A percentile compares a stretch with the other conserved stretches of the same genome.
These are phyloP conservation scores for Ctenopoma kingsleyae DNA, from an alignment of 2,797 vertebrate genomes.

Conservation along the genomic window DNA sequence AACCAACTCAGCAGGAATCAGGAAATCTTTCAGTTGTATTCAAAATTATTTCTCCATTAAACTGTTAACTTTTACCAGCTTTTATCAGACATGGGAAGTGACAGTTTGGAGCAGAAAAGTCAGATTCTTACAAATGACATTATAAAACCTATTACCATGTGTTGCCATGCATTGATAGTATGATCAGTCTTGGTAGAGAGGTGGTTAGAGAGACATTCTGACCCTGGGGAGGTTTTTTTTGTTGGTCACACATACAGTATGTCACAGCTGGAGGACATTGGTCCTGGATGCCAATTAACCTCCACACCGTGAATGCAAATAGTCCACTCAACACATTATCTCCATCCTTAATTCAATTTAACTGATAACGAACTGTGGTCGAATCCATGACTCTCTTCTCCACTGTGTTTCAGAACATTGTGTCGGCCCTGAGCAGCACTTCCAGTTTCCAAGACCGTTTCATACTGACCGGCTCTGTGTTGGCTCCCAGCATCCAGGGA, in stretches of 20 bases:
- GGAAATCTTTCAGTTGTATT: no score
- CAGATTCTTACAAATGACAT: background rate
- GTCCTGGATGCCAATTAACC: background rate
- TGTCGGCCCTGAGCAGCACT: conserved; percentile 49
- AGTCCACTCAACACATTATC: no score
- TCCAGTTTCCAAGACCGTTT: conserved; percentile 69
- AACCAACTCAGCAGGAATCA: no score
- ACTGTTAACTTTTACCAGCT: no score
- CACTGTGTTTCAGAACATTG: conserved; percentile 50
- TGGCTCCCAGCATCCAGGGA: conserved; percentile 78
- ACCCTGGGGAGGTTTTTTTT: no score
- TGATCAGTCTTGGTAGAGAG: conserved; percentile 46
- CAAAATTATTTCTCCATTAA: no score
- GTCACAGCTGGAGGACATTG: background rate
- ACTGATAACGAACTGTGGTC: background rate
- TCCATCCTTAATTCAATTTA: background rate
- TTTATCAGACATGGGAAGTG: background rate
- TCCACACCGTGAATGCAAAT: no score
- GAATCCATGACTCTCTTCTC: background rate
- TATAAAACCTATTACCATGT: background rate
- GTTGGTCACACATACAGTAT: no score
- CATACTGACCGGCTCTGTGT: conserved; percentile 79
- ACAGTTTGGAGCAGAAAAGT: background rate
- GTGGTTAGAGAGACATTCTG: no score
- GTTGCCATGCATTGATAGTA: conserved; percentile 64